Evolutionary conservation across 2,113 vertebrate genomes (phyloP).

Genomic region (Anguilla rostrata): DNA sequence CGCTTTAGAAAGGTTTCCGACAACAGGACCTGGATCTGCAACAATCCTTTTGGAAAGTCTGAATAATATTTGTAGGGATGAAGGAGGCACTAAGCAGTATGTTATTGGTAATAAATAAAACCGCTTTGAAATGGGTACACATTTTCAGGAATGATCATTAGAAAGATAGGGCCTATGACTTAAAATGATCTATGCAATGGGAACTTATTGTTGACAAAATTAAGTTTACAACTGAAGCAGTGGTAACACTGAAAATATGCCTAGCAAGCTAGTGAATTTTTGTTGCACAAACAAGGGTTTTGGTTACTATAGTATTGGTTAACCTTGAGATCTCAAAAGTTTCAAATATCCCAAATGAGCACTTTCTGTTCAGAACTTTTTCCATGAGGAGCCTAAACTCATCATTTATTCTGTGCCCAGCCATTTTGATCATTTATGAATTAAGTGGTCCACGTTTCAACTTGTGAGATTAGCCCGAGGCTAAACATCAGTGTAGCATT

Average conservation of each 20-base stretch:
- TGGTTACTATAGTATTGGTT: not conserved
- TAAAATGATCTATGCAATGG: not conserved
- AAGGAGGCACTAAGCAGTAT: not conserved
- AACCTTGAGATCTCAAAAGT: not conserved
- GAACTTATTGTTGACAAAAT: not conserved
- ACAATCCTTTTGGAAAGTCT: constrained; percentile 22
- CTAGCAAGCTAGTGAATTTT: not conserved
- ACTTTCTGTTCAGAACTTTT: no score
- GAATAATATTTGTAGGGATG: constrained; percentile 29
- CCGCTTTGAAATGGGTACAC: not conserved
- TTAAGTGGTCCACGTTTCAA: not conserved
- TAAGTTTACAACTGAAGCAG: not conserved
- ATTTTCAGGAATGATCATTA: not conserved
- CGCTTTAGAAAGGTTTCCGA: not conserved
- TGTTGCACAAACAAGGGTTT: not conserved
- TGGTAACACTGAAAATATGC: not conserved
- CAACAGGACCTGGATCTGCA: not conserved
- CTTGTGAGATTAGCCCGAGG: not conserved
- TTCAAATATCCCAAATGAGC: no score
- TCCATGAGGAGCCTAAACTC: not conserved
- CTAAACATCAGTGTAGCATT: not conserved
- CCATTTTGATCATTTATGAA: not conserved
- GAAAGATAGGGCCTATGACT: not conserved
- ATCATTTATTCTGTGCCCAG: not conserved
- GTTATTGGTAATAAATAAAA: constrained; percentile 11